Base-by-base conservation (phyloP, 1,140 invertebrate species). In the Zaprionus taronus region DNA sequence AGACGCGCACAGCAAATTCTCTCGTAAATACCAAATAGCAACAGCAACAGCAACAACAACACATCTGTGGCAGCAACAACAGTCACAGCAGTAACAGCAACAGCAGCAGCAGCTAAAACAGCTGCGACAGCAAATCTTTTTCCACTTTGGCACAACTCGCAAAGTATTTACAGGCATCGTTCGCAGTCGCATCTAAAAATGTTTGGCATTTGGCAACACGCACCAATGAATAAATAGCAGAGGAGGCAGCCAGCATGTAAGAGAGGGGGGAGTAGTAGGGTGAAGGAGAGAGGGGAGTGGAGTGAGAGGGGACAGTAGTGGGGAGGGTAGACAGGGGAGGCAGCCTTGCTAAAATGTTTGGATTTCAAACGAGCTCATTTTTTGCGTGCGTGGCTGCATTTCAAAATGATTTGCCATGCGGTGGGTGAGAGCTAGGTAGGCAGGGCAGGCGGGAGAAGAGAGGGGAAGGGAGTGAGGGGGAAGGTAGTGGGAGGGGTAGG, bases 141-240 rank as follows among this genome's bases (percentile, higher is more conserved):
- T 77, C 84, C 85, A 89, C 85, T 89, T 80, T 78, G 64, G 74
- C 85, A 79, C 78, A 80, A 68, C 74, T 83, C 81, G 63, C 41
- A 90, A 89, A 89, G 84, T 87, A 87, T 87, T 87, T 87, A 89
- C 84, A 89, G 83, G 84, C 84, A 72, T 89, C 84, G 72, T 81
- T 87, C 79, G 84, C 81, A 89, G 81, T 89, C 85, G 81, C 84
- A 87, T 87, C 84, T 87, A 84, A 84, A 87, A 87, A 87, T 87
- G 84, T 87, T 87, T 87, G 84, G 84, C 84, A 87, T 87, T 89
- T 89, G 84, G 78, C 83, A 89, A 87, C 84, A 89, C 84, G 84
- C 84, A 87, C 85, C 84, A 84, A 76, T 89, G 84, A 87, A 76
- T 78, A 72, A 79, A 80, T 67, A 58, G 70, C 63, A 72, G n/a